Evolutionary conservation across 92 coral and sea anemone genomes (phyloP), one percentile per base, ranked within the genome.

Genomic region (Parazoanthus swiftii): DNA sequence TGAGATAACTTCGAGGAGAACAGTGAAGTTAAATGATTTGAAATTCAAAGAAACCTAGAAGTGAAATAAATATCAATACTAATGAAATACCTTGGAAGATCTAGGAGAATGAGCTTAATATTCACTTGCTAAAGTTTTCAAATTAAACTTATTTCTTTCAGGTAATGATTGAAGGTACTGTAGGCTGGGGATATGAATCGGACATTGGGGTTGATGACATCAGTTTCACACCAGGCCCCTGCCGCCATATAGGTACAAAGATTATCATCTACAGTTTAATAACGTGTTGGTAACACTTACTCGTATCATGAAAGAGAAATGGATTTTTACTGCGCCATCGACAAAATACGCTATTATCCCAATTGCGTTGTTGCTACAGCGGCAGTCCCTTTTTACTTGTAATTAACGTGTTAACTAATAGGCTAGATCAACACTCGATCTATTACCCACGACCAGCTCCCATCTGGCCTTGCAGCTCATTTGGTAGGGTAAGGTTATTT

Each of bases 201-300:
- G 73, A 81, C 29, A 59, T 59, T 20, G 85, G 74, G 11, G 9
- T 81, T 14, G 85, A 81, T 56, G 85, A 81, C 59, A 58, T 81
- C 7, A 15, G 11, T 6, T 74, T 74, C n/a, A 35, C 8, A 39
- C 78, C 46, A 2, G 78, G 78, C n/a, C 48, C 46, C 11, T 74
- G 78, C 8, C 16, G 26, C 23, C 48, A 74, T 39, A 74, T 35
- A 16, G 78, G 78, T 74, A 73, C 11, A 29, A 15, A 36, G 8
- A 3, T 26, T 21, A 10, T 2, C 10, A 16, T 72, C 76, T 71
- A 29, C 33, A 29, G 33, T 29, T 11, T 13, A 54, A 10, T 51
- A 51, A 10, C 16, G 16, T 63, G 13, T 6, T 63, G 4, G n/a
- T 4, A 74, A 36, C 78, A 35, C 23, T 16, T 36, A 8, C 20